These are phyloP conservation scores for Aphaenogaster floridana DNA, from an alignment of 1,140 invertebrate genomes.

Conservation along the genomic window DNA sequence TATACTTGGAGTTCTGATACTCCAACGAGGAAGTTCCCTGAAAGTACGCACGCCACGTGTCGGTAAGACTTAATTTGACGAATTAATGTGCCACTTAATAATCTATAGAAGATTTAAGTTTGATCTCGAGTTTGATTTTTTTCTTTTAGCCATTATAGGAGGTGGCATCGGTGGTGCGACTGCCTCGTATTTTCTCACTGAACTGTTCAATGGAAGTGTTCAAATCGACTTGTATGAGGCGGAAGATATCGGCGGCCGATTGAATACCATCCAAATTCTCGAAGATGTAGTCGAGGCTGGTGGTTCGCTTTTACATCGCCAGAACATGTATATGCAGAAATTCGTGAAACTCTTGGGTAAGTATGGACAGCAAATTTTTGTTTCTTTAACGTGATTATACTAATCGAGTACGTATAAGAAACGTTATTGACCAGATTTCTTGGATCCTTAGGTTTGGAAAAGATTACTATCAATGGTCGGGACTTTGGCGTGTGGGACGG, in stretches of 20 bases:
- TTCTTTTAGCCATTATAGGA: conserved; percentile 88
- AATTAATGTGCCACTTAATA: neutral
- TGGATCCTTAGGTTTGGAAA: too few relatives aligned
- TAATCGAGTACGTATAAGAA: too few relatives aligned
- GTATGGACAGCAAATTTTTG: too few relatives aligned
- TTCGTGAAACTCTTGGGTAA: too few relatives aligned
- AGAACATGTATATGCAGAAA: conserved; percentile 82
- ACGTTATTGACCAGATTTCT: too few relatives aligned
- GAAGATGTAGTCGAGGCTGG: conserved; percentile 88
- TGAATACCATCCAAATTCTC: conserved; percentile 86
- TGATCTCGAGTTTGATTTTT: conserved; percentile 23
- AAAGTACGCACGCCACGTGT: too few relatives aligned
- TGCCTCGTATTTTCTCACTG: conserved; percentile 88
- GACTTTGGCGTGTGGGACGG: too few relatives aligned
- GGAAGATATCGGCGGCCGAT: conserved; percentile 88
- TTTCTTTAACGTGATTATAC: too few relatives aligned
- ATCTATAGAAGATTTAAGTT: neutral
- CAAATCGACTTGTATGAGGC: conserved; percentile 88
- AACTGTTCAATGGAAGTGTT: conserved; percentile 86
- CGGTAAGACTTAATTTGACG: too few relatives aligned
- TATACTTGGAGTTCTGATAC: too few relatives aligned
- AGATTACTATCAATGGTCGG: too few relatives aligned
- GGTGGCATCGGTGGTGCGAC: conserved; percentile 90
- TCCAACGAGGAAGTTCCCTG: too few relatives aligned
- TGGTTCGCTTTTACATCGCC: conserved; percentile 89